These are phyloP conservation scores for Tribolium madens DNA, from an alignment of 1,140 invertebrate species.

Conservation along the genomic window DNA sequence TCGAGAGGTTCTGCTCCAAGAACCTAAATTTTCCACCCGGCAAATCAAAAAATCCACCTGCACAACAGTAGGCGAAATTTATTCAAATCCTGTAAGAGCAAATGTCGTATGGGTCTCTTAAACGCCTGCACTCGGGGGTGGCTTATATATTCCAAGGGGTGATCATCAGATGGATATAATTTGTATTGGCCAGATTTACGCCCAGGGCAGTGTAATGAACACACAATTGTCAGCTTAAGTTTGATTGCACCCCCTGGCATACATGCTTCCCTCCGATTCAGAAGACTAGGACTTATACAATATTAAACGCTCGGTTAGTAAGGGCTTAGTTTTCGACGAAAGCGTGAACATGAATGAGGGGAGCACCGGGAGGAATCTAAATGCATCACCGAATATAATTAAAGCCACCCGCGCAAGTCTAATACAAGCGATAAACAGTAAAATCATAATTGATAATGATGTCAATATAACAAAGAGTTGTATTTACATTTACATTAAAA, in stretches of 20 bases:
- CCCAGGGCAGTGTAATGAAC: constrained; percentile 66
- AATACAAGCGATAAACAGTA: not conserved
- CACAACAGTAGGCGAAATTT: constrained; percentile 54
- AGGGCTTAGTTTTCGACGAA: constrained; percentile 51
- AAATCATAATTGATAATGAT: not conserved
- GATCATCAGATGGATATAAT: constrained; percentile 64
- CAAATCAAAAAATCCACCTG: constrained; percentile 55
- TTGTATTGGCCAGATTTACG: constrained; percentile 67
- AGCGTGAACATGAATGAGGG: constrained; percentile 38
- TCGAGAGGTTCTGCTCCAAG: constrained; percentile 1
- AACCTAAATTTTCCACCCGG: not conserved
- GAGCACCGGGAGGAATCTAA: constrained; percentile 36
- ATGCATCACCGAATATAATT: constrained; percentile 35
- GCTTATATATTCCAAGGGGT: constrained; percentile 50
- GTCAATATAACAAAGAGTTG: not conserved
- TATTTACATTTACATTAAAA: not conserved
- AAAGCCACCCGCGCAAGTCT: constrained; percentile 23
- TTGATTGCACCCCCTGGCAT: constrained; percentile 61
- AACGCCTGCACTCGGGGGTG: constrained; percentile 51
- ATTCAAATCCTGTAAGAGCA: constrained; percentile 62
- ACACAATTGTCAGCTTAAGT: constrained; percentile 67
- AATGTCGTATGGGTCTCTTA: constrained; percentile 55
- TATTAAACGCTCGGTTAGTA: constrained; percentile 63
- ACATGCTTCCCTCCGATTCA: constrained; percentile 39
- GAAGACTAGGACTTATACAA: constrained; percentile 58